Evolutionary conservation across 2,113 vertebrate genomes (phyloP).

Genomic region (Phyllostomus hastatus): DNA sequence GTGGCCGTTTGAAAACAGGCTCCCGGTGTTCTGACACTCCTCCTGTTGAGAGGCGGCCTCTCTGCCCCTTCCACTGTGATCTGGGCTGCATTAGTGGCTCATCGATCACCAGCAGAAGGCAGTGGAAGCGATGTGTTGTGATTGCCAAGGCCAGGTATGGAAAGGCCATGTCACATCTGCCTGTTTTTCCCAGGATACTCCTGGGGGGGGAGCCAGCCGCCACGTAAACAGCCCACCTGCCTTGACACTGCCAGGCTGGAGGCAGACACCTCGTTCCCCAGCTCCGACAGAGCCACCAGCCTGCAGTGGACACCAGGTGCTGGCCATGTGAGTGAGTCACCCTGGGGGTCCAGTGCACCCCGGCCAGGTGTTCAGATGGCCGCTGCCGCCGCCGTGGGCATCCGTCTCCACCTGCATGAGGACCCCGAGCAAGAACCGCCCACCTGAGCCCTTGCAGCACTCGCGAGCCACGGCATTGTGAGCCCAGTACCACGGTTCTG

Average conservation of each 20-base stretch:
- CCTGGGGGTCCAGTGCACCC: background rate
- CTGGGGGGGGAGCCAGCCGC: background rate
- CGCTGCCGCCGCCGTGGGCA: background rate
- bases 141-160: background rate
- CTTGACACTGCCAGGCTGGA: background rate
- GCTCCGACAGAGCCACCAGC: background rate
- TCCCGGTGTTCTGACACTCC: background rate
- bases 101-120: rapidly evolving
- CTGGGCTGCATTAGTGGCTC: background rate
- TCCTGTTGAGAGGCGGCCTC: background rate
- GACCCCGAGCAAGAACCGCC: background rate
- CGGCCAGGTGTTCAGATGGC: no score
- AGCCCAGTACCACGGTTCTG: background rate
- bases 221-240: background rate
- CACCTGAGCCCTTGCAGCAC: background rate
- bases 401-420: background rate
- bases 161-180: background rate
- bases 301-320: background rate
- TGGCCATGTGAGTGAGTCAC: background rate
- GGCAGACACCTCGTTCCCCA: background rate
- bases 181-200: background rate
- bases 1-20: background rate
- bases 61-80: background rate
- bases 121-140: background rate
- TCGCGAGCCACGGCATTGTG: background rate